Evolutionary conservation across 2,888 invertebrate genomes (phyloP), one percentile per base, ranked within the genome.

Genomic region (Pyrrhosoma nymphula): DNA sequence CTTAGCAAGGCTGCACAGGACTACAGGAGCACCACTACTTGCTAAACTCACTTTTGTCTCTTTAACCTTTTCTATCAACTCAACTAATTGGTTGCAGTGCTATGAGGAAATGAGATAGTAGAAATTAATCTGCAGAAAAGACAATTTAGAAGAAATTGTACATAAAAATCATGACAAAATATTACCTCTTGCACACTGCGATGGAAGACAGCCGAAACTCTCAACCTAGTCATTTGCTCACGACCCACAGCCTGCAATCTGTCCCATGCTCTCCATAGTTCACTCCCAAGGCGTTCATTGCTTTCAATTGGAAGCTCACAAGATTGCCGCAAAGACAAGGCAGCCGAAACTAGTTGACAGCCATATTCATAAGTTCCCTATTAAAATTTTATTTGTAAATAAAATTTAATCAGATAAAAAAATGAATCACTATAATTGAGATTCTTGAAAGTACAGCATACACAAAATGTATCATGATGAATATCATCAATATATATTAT

Each of bases 291-390:
- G 95, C 97, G 97, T 88, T 97, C 97, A 96, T 98, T 98, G 47
- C 97, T 97, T 90, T 97, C 97, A 95, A 97, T 96, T 47, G 97
- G 97, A 96, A 98, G 97, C 96, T 98, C 98, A 96, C 98, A 98
- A 56, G 98, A 98, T 95, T 98, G 97, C 91, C 98, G 97, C 95
- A 99, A 96, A 26, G 98, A 98, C 95, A 98, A 97, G 1, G 98
- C 98, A 8, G 98, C 98, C 96, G 98, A 98, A 95, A 98, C 97
- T 95, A 98, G 97, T 97, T 98, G 98, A 96, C 98, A 98, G 30
- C 98, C 98, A 96, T 98, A 99, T 96, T 98, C 98, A 97, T 98
- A 98, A 35, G 98, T 98, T 95, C 98, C 98, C 98, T 98, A 35
- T 26, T 2, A 30, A 82, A 47, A 3, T 12, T 82, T 1, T 16